Evolutionary conservation across 2,113 vertebrate species (phyloP), one percentile per base, ranked within the genome.

Genomic region (Eclectus roratus): DNA sequence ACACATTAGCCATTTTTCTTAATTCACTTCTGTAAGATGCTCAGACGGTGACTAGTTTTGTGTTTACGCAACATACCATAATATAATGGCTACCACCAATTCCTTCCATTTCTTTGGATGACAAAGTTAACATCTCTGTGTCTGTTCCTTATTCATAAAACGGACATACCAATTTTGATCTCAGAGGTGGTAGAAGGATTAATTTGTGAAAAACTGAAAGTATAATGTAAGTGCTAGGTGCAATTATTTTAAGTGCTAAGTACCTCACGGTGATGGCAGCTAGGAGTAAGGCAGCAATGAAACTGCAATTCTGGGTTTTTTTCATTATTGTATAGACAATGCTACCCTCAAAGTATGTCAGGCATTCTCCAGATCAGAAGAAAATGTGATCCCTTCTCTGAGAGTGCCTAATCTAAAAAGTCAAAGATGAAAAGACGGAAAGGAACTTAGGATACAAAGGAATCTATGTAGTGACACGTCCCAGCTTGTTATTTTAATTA

Each of bases 401-500:
- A 91, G 77, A 94, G 52, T 7, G 77, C 56, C 90, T 94, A 93
- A 95, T 95, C 91, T 93, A 96, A 95, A 92, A 88, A 96, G 90
- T 95, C 91, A 94, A 86, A 94, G 94, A 96, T 95, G 92, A 95
- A 96, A 94, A 93, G 92, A 82, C 29, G 76, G 77, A 86, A 94
- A 88, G 92, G 76, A 95, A 96, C 78, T 86, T 83, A 17, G 73
- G 61, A 96, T 93, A 97, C 92, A 97, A 94, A 95, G 80, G 92
- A 93, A 97, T 94, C 93, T 92, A 70, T 88, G 91, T 91, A 95
- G 88, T 85, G 89, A 92, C 93, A 96, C 73, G 73, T 92, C 92
- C 70, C 70, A 81, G 91, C 90, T 94, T 95, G 88, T 93, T 95
- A 96, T 93, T 97, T 96, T 96, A 96, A 96, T 96, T 96, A 96